These are phyloP conservation scores for Porites cylindrica DNA, from an alignment of 92 coral and sea anemone species.

Conservation along the genomic window DNA sequence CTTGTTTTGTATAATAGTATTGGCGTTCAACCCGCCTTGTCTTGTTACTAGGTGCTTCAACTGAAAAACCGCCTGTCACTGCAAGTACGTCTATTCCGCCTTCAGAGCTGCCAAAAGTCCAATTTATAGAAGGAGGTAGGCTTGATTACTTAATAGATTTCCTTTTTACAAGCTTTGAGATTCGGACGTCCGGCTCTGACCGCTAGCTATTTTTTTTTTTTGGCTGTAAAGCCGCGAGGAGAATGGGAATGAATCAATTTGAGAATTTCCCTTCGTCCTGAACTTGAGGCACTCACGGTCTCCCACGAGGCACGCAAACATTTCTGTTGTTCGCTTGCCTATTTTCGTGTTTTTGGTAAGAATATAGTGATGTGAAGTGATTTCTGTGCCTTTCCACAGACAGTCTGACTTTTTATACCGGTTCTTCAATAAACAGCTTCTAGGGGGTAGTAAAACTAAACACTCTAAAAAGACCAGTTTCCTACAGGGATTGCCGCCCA, in stretches of 20 bases:
- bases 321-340: neutral
- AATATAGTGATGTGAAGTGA: neutral
- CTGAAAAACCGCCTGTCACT: conserved; percentile 12
- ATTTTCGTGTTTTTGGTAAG: neutral
- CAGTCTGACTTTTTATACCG: neutral
- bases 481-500: too few species aligned
- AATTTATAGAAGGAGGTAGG: conserved; percentile 69
- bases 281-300: too few species aligned
- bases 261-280: too few species aligned
- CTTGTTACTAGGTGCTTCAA: conserved; percentile 35
- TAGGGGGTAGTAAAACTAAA: too few species aligned
- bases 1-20: too few species aligned
- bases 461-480: too few species aligned
- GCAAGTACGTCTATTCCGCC: conserved; percentile 38
- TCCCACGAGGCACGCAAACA: too few species aligned
- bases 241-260: too few species aligned
- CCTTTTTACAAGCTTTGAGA: neutral
- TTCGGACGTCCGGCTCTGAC: too few species aligned
- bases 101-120: conserved; percentile 56
- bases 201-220: too few species aligned
- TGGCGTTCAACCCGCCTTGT: neutral
- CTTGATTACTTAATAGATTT: neutral
- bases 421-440: too few species aligned
- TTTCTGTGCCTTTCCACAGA: neutral
- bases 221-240: too few species aligned